Evolutionary conservation across 2,113 vertebrate species (phyloP).

Genomic region (Oryzias melastigma): DNA sequence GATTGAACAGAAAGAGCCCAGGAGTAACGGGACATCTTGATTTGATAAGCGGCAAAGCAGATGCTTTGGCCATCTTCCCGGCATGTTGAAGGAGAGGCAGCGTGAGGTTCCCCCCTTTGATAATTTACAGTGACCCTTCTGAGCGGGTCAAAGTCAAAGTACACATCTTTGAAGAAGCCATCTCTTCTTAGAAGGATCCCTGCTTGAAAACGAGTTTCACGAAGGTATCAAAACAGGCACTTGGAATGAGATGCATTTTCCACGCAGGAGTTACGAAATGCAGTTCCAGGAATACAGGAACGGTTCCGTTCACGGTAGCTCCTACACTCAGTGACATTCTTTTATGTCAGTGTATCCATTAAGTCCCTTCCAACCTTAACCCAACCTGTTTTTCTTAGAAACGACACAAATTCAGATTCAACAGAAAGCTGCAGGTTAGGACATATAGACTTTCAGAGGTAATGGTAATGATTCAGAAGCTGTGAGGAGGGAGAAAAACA

Average conservation of each 20-base stretch:
- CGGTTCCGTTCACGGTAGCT: not conserved
- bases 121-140: conserved; percentile 29
- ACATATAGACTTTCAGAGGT: too few species aligned
- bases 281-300: not conserved
- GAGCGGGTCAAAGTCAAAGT: conserved; percentile 12
- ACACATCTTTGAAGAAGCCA: conserved; percentile 18
- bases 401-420: too few species aligned
- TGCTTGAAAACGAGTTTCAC: not conserved
- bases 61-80: conserved; percentile 53
- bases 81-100: conserved; percentile 21
- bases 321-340: conserved; percentile 6
- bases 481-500: too few species aligned
- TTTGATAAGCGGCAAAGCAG: conserved; percentile 40
- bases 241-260: too few species aligned
- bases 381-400: too few species aligned
- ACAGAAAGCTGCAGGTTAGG: too few species aligned
- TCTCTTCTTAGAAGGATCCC: conserved; percentile 10
- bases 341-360: not conserved
- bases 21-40: conserved; percentile 36
- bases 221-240: not conserved
- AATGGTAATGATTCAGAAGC: too few species aligned
- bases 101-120: conserved; percentile 25
- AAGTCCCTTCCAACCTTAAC: too few species aligned
- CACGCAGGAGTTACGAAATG: too few species aligned
- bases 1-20: not conserved